Percentiles rank a stretch among this genome's conserved stretches.
Evolutionary conservation across 1,140 invertebrate genomes (phyloP).

Genomic region (Anastrepha ludens): DNA sequence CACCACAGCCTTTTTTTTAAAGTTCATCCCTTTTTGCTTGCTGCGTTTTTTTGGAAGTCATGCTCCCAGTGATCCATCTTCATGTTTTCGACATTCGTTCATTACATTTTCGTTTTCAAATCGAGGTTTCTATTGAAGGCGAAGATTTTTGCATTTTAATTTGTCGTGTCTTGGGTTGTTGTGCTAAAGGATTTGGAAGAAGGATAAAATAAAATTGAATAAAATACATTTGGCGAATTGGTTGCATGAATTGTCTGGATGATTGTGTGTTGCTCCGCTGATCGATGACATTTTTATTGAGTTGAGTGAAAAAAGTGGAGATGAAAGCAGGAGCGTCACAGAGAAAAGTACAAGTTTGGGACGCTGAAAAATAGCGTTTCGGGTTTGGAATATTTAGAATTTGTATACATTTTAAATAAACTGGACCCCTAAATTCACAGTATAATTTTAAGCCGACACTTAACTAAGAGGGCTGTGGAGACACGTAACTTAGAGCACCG

Average conservation of each 20-base stretch:
- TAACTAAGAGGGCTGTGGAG: no score
- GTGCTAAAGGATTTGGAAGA: constrained; percentile 16
- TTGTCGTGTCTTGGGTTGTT: constrained; percentile 61
- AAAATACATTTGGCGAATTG: constrained; percentile 43
- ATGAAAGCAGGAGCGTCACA: neutral
- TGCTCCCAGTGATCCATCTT: constrained; percentile 66
- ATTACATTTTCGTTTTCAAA: constrained; percentile 49
- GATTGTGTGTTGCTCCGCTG: constrained; percentile 56
- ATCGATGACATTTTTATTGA: constrained; percentile 73
- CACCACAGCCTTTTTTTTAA: neutral
- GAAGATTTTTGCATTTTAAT: constrained; percentile 67
- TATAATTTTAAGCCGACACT: no score
- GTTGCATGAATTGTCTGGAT: constrained; percentile 3
- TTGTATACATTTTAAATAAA: no score
- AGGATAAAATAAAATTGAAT: constrained; percentile 13
- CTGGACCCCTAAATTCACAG: no score
- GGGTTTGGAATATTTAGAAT: no score
- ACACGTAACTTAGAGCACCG: no score
- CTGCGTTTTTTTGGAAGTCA: constrained; percentile 9
- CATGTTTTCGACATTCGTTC: constrained; percentile 71
- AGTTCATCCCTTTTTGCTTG: neutral
- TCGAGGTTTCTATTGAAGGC: constrained; percentile 56
- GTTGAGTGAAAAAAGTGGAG: neutral
- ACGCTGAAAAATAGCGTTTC: no score
- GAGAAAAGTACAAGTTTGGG: neutral